phyloP scores from a whole-genome alignment of 2,888 invertebrate species.

The Aspidiotus destructor region DNA sequence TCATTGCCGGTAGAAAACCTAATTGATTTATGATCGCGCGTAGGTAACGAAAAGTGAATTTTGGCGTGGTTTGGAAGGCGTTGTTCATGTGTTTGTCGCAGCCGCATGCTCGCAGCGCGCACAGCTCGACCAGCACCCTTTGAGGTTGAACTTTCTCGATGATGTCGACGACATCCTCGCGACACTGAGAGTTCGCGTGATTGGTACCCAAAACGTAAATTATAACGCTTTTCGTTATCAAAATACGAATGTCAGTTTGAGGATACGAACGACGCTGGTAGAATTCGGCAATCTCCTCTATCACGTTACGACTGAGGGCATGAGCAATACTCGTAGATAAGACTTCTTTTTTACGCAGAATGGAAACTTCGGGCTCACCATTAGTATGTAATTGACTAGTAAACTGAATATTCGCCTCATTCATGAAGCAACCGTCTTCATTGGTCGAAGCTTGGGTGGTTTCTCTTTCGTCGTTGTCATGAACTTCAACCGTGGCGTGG shows the following conservation, averaged over 20 bases:
- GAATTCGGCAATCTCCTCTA: constrained; percentile 25
- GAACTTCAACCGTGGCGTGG: not conserved
- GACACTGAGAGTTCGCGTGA: constrained; percentile 25
- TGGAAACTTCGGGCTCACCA: too few relatives aligned
- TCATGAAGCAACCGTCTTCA: not conserved
- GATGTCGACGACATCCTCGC: constrained; percentile 23
- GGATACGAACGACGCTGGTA: constrained; percentile 15
- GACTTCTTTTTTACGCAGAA: too few relatives aligned
- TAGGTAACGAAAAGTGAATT: constrained; percentile 19
- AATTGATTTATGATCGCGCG: constrained; percentile 19
- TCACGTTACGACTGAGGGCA: not conserved
- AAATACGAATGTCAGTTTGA: constrained; percentile 22
- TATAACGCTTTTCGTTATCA: constrained; percentile 20
- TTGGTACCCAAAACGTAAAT: constrained; percentile 29
- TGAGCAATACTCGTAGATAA: not conserved
- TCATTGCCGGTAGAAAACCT: constrained; percentile 28
- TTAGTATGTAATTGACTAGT: not conserved
- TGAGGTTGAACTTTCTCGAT: constrained; percentile 20
- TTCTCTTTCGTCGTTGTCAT: not conserved
- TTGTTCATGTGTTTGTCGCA: constrained; percentile 21
- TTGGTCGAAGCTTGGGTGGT: not conserved
- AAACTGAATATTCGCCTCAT: not conserved
- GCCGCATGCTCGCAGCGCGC: constrained; percentile 23
- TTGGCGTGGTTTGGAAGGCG: constrained; percentile 24
- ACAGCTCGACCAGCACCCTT: constrained; percentile 24